Conservation (phyloP, 2,113 vertebrate genomes). For the Mormyrus lacerda region DNA sequence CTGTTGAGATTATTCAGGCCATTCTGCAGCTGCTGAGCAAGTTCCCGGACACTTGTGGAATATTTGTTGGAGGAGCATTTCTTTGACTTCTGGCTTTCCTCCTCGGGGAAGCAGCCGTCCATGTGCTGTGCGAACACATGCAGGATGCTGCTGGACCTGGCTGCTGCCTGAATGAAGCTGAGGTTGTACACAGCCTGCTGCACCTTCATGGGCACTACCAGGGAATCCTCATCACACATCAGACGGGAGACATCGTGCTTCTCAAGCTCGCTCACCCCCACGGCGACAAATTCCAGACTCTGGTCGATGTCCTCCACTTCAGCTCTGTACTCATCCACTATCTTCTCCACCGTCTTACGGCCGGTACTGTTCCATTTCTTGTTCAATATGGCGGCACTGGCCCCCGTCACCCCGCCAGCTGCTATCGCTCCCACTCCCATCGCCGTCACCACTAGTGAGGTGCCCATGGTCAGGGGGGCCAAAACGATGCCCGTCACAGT, state of each 20-base stretch:
- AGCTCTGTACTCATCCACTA: conserved; percentile 36
- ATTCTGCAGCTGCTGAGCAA: conserved; percentile 40
- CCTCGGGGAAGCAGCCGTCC: conserved; percentile 40
- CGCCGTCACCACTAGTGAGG: conserved; percentile 46
- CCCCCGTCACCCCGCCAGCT: conserved; percentile 47
- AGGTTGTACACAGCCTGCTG: conserved; percentile 18
- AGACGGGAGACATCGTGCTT: conserved; percentile 34
- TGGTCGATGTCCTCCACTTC: conserved; percentile 36
- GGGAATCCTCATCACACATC: conserved; percentile 20
- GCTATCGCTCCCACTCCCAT: conserved; percentile 51
- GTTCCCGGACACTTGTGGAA: conserved; percentile 32
- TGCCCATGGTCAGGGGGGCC: conserved; percentile 52
- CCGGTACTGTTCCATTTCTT: conserved; percentile 33
- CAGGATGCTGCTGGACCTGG: conserved; percentile 37
- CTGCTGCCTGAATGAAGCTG: neutral
- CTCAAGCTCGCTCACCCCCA: conserved; percentile 43
- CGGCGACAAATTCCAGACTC: conserved; percentile 43
- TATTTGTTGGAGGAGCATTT: conserved; percentile 41
- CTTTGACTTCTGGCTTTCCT: conserved; percentile 33
- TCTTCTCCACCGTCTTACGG: conserved; percentile 33
- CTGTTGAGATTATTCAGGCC: conserved; percentile 38
- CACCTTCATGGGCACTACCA: conserved; percentile 21
- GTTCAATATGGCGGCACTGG: conserved; percentile 28
- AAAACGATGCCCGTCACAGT: conserved; percentile 45
- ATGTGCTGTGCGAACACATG: conserved; percentile 33